These are phyloP conservation scores for Cricetomys ansorgei DNA, from an alignment of 2,113 vertebrate genomes.

Conservation along the genomic window DNA sequence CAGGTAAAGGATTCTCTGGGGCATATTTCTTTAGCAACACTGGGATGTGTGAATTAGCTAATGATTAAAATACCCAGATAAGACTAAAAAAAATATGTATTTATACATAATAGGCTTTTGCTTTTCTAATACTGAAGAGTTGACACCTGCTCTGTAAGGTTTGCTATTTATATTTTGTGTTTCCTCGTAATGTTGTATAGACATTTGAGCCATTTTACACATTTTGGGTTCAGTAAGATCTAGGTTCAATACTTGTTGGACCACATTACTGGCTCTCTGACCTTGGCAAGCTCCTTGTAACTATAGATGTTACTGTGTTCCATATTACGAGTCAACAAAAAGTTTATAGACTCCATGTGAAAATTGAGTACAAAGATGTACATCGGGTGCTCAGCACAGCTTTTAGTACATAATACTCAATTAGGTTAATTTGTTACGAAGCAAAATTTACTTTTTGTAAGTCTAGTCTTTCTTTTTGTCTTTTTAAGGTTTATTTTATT, in stretches of 20 bases:
- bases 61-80: not conserved
- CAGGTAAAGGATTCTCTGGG: constrained; percentile 89
- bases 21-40: constrained; percentile 10
- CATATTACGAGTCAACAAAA: not conserved
- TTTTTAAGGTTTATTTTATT: not conserved
- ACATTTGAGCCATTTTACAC: not conserved
- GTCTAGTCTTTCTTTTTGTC: not conserved
- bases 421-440: constrained; percentile 31
- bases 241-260: not conserved
- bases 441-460: constrained; percentile 41
- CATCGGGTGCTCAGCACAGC: not conserved
- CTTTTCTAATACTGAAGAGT: constrained; percentile 24
- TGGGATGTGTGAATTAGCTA: constrained; percentile 21
- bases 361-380: not conserved
- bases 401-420: constrained; percentile 1
- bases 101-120: constrained; percentile 46
- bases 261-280: not conserved
- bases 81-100: not conserved
- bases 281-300: not conserved
- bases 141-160: constrained; percentile 20
- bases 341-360: constrained; percentile 24
- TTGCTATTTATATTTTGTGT: not conserved
- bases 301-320: not conserved
- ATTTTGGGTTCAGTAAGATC: not conserved
- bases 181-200: not conserved